Percentiles rank a stretch among this genome's conserved stretches.
Evolutionary conservation across 2,797 vertebrate species (phyloP).

Genomic region (Salmo trutta): DNA sequence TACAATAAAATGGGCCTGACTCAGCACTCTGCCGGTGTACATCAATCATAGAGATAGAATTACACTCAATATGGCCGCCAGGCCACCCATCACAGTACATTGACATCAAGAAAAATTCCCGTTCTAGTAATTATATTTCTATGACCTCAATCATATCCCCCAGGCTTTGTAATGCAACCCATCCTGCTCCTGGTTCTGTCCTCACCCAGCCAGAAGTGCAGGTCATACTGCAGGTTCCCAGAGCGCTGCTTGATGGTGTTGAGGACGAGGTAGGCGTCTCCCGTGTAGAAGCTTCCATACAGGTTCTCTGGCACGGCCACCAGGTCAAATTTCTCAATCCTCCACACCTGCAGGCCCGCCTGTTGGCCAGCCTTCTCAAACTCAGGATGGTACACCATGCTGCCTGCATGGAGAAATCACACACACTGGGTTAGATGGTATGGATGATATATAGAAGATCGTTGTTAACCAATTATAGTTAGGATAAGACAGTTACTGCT

Average conservation of each 20-base stretch:
- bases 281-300: conserved; percentile 91
- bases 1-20: conserved; percentile 7
- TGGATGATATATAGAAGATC: not conserved
- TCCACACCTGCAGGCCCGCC: conserved; percentile 95
- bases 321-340: conserved; percentile 93
- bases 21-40: not conserved
- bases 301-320: conserved; percentile 90
- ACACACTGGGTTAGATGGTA: not conserved
- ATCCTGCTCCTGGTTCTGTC: not conserved
- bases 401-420: conserved; percentile 49
- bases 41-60: not conserved
- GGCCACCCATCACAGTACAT: not conserved
- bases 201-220: conserved; percentile 97
- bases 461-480: not conserved
- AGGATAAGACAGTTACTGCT: not conserved
- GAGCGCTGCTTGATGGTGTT: conserved; percentile 92
- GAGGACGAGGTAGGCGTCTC: conserved; percentile 92
- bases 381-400: conserved; percentile 90
- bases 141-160: not conserved
- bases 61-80: not conserved
- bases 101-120: not conserved
- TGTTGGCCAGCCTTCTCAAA: conserved; percentile 89
- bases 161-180: not conserved
- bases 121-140: not conserved
- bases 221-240: conserved; percentile 90